phyloP scores from a whole-genome alignment of 2,888 invertebrate genomes.

The Diarsia dahlii region DNA sequence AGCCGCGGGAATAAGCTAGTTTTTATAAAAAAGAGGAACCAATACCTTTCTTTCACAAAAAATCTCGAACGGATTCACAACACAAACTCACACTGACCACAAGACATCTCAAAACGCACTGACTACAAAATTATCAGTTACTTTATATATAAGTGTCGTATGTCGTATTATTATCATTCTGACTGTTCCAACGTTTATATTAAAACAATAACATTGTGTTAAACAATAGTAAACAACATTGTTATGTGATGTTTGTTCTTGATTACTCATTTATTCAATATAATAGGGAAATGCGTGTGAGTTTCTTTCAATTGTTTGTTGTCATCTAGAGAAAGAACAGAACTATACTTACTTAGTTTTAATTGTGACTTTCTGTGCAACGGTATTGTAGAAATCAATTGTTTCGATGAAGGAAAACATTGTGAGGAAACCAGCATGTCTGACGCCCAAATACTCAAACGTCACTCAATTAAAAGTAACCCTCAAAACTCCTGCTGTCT shows the following conservation, averaged over 20 bases:
- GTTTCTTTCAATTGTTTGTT: background rate
- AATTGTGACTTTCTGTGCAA: background rate
- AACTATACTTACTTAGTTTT: background rate
- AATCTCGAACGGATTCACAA: constrained; percentile 18
- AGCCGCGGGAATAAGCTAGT: too few relatives aligned
- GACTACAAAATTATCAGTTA: constrained; percentile 12
- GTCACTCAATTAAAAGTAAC: too few relatives aligned
- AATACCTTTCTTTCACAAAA: constrained; percentile 26
- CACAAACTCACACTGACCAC: constrained; percentile 9
- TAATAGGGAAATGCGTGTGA: constrained; percentile 24
- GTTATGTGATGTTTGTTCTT: constrained; percentile 47
- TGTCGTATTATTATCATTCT: constrained; percentile 39
- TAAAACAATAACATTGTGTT: constrained; percentile 57
- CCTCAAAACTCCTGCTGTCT: too few relatives aligned
- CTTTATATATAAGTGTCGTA: constrained; percentile 42
- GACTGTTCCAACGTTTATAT: constrained; percentile 29
- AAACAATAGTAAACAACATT: constrained; percentile 54
- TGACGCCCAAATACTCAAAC: too few relatives aligned
- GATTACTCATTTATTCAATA: constrained; percentile 30
- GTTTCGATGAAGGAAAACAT: too few relatives aligned
- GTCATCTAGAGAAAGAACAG: background rate
- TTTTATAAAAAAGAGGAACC: background rate
- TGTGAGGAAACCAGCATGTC: too few relatives aligned
- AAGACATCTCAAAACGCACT: constrained; percentile 42
- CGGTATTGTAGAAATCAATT: background rate